phyloP scores from a whole-genome alignment of 2,888 invertebrate species.

The Leucania comma region DNA sequence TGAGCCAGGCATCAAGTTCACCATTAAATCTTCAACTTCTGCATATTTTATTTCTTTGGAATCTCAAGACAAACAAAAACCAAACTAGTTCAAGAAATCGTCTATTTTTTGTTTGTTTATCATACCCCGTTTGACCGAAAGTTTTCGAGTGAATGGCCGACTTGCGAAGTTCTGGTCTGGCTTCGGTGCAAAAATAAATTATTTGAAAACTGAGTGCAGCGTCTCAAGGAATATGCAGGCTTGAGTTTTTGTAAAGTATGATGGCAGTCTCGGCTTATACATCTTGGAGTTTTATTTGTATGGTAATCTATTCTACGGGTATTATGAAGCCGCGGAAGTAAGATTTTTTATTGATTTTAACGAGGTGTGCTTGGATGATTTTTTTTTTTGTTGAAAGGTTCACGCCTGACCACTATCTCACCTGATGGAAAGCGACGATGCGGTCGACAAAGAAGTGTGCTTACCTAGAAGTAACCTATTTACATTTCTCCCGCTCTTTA shows the following conservation, averaged over 20 bases:
- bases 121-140: slow-evolving; percentile 63
- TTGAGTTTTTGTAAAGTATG: slow-evolving; percentile 51
- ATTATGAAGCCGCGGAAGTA: not conserved
- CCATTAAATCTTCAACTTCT: slow-evolving; percentile 42
- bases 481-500: too few relatives aligned
- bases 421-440: too few relatives aligned
- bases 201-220: slow-evolving; percentile 69
- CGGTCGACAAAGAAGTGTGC: too few relatives aligned
- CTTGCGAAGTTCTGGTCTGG: slow-evolving; percentile 60
- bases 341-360: not conserved
- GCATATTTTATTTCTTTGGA: slow-evolving; percentile 46
- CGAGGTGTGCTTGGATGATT: not conserved
- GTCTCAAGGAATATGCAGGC: slow-evolving; percentile 38
- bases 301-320: slow-evolving; percentile 27
- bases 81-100: slow-evolving; percentile 17
- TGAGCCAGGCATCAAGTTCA: slow-evolving; percentile 36
- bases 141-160: slow-evolving; percentile 61
- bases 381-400: too few relatives aligned
- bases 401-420: too few relatives aligned
- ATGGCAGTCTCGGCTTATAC: slow-evolving; percentile 43
- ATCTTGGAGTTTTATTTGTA: slow-evolving; percentile 39
- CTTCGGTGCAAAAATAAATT: slow-evolving; percentile 76
- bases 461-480: too few relatives aligned
- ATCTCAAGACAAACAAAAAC: slow-evolving; percentile 31
- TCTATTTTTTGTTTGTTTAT: slow-evolving; percentile 66